Evolutionary conservation across 2,797 vertebrate species (phyloP).

Genomic region (Rhodeus uyekii): DNA sequence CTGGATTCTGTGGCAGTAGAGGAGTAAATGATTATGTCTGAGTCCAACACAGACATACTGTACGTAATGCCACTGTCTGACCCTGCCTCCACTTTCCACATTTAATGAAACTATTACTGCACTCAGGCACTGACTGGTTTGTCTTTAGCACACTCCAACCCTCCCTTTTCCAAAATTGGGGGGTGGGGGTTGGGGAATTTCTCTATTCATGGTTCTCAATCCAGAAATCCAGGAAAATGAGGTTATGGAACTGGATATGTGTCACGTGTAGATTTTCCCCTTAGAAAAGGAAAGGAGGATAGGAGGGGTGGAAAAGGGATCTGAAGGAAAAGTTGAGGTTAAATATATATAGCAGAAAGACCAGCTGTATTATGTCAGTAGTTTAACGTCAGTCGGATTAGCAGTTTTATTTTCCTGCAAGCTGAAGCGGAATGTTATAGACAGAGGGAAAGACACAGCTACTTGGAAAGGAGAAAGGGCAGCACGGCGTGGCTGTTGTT

Average conservation of each 20-base stretch:
- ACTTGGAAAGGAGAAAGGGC: conserved; percentile 15
- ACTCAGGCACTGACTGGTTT: conserved; percentile 1
- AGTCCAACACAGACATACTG: conserved; percentile 12
- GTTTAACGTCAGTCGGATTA: conserved; percentile 18
- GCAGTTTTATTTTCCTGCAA: conserved; percentile 33
- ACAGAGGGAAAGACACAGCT: background rate
- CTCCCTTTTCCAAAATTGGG: conserved; percentile 28
- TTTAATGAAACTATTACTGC: conserved; percentile 37
- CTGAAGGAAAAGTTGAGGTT: conserved; percentile 28
- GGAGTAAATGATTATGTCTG: conserved; percentile 6
- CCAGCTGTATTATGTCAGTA: conserved; percentile 21
- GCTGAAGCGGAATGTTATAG: background rate
- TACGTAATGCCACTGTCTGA: conserved; percentile 7
- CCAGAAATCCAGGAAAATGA: conserved; percentile 45
- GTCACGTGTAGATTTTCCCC: conserved; percentile 38
- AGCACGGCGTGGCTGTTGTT: background rate
- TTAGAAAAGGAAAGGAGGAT: conserved; percentile 11
- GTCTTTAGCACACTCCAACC: background rate
- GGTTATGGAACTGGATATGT: conserved; percentile 45
- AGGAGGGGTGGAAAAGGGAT: background rate
- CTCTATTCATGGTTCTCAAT: conserved; percentile 23
- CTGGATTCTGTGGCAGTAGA: background rate
- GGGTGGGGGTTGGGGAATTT: too few species aligned
- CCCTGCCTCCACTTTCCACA: conserved; percentile 39
- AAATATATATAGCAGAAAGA: conserved; percentile 26